Percentiles rank a stretch among this genome's conserved stretches.
These are phyloP conservation scores for Mionectes olivaceus DNA, from an alignment of 2,797 vertebrate genomes.

Conservation along the genomic window DNA sequence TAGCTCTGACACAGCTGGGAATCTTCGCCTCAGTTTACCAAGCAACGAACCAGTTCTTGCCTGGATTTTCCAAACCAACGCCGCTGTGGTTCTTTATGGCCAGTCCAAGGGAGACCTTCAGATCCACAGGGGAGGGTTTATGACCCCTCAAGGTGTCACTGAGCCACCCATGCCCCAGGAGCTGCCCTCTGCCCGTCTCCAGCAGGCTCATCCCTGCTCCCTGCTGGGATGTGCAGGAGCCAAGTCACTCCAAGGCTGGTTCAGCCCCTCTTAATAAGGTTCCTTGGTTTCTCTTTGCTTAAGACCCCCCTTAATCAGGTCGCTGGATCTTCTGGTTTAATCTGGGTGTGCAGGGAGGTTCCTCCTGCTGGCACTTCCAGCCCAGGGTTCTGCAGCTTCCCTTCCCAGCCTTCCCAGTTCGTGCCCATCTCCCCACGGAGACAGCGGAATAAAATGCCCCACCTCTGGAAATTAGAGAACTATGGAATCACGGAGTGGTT, in stretches of 20 bases:
- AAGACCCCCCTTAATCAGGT: neutral
- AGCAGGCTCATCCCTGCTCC: neutral
- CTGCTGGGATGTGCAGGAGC: neutral
- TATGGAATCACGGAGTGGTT: neutral
- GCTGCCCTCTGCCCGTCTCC: rapidly evolving
- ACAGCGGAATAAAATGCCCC: rapidly evolving
- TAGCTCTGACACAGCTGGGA: neutral
- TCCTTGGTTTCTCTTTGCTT: neutral
- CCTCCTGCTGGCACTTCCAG: neutral
- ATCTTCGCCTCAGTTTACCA: neutral
- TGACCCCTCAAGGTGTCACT: neutral
- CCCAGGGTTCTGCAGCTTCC: neutral
- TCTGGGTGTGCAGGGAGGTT: neutral
- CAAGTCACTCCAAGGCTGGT: neutral
- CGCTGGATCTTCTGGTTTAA: neutral
- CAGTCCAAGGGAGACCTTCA: neutral
- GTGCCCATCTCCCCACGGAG: rapidly evolving
- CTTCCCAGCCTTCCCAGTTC: neutral
- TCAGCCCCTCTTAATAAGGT: neutral
- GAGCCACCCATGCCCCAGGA: neutral
- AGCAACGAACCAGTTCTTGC: neutral
- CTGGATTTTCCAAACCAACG: neutral
- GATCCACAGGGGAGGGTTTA: neutral
- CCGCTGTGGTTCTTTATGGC: rapidly evolving
- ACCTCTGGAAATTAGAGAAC: rapidly evolving